Evolutionary conservation across 1,140 invertebrate genomes (phyloP).

Genomic region (Drosophila nigrodunni): DNA sequence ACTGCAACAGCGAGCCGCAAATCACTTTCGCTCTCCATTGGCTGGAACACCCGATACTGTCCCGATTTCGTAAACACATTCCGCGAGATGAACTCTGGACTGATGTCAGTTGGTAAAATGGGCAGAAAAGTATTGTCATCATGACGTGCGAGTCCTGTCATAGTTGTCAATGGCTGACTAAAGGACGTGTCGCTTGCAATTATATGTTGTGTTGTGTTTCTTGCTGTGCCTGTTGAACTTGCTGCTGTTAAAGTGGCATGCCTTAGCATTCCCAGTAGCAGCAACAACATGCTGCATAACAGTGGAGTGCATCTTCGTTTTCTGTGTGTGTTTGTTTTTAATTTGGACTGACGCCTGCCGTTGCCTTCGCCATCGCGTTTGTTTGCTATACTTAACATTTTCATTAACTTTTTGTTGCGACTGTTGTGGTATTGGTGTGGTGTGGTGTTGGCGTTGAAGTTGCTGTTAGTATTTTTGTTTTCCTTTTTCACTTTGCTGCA

Average conservation of each 20-base stretch:
- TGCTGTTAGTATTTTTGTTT: conserved; percentile 6
- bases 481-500: conserved; percentile 18
- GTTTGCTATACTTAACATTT: conserved; percentile 62
- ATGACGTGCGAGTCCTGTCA: conserved; percentile 58
- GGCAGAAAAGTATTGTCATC: conserved; percentile 74
- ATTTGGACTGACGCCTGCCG: conserved; percentile 48
- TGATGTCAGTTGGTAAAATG: conserved; percentile 74
- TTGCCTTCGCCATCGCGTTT: conserved; percentile 16
- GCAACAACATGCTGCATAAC: conserved; percentile 24
- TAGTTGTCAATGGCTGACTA: conserved; percentile 70
- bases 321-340: conserved; percentile 76
- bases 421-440: conserved; percentile 4
- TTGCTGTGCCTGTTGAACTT: not conserved
- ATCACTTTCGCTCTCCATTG: conserved; percentile 71
- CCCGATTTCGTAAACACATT: conserved; percentile 81
- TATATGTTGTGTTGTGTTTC: conserved; percentile 8
- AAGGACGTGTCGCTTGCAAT: conserved; percentile 24
- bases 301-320: conserved; percentile 58
- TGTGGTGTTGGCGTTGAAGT: conserved; percentile 1
- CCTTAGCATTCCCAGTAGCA: conserved; percentile 51
- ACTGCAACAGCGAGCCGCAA: conserved; percentile 64
- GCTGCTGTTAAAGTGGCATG: conserved; percentile 24
- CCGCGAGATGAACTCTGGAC: conserved; percentile 77
- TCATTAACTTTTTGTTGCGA: conserved; percentile 53
- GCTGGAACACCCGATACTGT: conserved; percentile 78